Base-by-base conservation (phyloP, 2,888 invertebrate species). In the Phyllotreta striolata region DNA sequence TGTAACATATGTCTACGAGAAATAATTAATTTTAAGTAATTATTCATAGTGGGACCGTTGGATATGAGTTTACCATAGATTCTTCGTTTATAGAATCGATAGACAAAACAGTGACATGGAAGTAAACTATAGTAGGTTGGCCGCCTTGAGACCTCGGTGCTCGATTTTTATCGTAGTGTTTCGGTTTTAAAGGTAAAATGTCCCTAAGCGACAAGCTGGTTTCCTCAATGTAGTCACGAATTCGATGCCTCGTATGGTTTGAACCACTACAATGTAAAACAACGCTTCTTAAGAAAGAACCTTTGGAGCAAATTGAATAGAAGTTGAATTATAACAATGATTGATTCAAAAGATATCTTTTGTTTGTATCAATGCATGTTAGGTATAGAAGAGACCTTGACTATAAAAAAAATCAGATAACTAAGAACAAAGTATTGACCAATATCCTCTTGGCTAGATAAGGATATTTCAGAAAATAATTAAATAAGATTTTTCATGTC, bases 31-130 rank as follows among this genome's bases (percentile, higher is more conserved):
- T 1, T 24, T 24, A 24, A 4, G 24, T 24, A 24, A 24, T 24
- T 24, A 24, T 24, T 24, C 4, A 24, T 24, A 24, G 2, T 24
- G 24, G 24, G 4, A 24, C 24, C 24, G 4, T 24, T 3, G 24
- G 4, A n/a, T 49, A 12, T 51, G 41, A 44, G 70, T 76, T 77
- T 80, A 91, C 93, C 96, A 96, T 96, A 46, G 95, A 95, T 81
- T 95, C 95, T 80, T 96, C 96, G 78, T 96, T 95, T 70, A 96
- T 95, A n/a, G 95, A 95, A 83, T 96, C 95, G 72, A 96, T 83
- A 52, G 94, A 94, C 65, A 95, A 83, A 1, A 95, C 95, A 6
- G 95, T 95, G 55, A 95, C 94, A 78, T 95, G 95, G 77, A 95
- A 95, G 80, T 94, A 93, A 41, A 95, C 95, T 49, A 93, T 86